These are phyloP conservation scores for Hestina assimilis DNA, from an alignment of 1,140 invertebrate genomes.

Conservation along the genomic window DNA sequence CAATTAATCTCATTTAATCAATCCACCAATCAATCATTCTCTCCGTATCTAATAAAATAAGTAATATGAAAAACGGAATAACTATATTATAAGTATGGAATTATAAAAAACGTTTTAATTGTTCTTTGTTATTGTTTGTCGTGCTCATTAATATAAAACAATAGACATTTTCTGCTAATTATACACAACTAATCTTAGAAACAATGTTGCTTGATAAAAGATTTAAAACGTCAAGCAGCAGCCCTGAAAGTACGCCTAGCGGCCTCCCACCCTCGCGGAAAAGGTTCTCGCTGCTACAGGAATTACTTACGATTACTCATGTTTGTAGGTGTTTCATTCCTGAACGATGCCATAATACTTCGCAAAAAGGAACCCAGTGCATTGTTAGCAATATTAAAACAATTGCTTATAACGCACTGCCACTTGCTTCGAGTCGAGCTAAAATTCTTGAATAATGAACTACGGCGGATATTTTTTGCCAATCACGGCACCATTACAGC, in stretches of 20 bases:
- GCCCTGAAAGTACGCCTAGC: constrained; percentile 19
- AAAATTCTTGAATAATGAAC: constrained; percentile 11
- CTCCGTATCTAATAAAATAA: too few species aligned
- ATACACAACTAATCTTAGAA: too few species aligned
- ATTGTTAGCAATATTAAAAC: constrained; percentile 26
- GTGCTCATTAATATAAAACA: too few species aligned
- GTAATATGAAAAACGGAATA: neutral
- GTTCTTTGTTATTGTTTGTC: too few species aligned
- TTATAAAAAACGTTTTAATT: too few species aligned
- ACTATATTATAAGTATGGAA: neutral
- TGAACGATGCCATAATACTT: constrained; percentile 27
- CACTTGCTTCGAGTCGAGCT: constrained; percentile 16
- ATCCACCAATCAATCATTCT: too few species aligned
- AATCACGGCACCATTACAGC: neutral
- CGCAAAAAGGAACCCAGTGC: constrained; percentile 23
- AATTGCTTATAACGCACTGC: constrained; percentile 24
- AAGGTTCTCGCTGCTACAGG: constrained; percentile 29
- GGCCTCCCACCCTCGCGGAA: constrained; percentile 18
- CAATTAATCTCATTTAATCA: too few species aligned
- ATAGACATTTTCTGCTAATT: too few species aligned
- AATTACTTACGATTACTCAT: constrained; percentile 40
- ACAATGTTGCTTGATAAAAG: too few species aligned
- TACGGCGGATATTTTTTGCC: constrained; percentile 1
- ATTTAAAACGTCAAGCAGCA: constrained; percentile 5
- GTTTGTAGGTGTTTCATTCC: constrained; percentile 37